Evolutionary conservation across 2,797 vertebrate species (phyloP), one percentile per base, ranked within the genome.

Genomic region (Sitta carolinensis): DNA sequence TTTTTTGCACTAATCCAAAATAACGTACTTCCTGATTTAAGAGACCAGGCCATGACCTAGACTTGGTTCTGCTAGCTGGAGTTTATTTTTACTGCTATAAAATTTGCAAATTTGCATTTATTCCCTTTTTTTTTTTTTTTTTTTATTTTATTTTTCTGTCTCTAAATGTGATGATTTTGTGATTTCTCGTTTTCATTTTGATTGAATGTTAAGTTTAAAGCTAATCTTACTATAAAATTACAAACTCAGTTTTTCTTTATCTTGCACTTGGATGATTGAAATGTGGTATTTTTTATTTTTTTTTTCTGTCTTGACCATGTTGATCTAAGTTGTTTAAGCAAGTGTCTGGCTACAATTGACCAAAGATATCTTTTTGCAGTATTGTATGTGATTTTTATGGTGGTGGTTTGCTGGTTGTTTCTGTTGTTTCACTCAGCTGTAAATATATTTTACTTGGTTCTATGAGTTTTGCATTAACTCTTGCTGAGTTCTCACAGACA

Each of bases 21-120:
- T 87, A 22, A 82, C 89, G 57, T 77, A 80, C 54, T 75, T 26
- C 6, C 2, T 59, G 87, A 91, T 96, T 94, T 94, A 91, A 91
- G 91, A 62, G 84, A 80, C n/a, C 47, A 52, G 62, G 36, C 84
- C 75, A 75, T 21, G 47, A 95, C 72, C 16, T 26, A 51, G 27
- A 11, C 45, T 84, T 84, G 43, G 42, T 87, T 94, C 61, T 83
- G 64, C 30, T 83, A 55, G 70, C 22, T 92, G 54, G 38, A 80
- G 64, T 69, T 94, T 85, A 72, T 90, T 95, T 94, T 68, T 75
- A 27, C 50, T 58, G n/a, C 66, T 69, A 77, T 67, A 54, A 78
- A 84, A 84, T 30, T 19, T 66, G 25, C 11, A 78, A 84, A 84
- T 30, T 19, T 66, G 25, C 11, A 22, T 85, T 80, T 87, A 57